phyloP scores from a whole-genome alignment of 92 coral and sea anemone genomes.

The Palythoa grandiflora region DNA sequence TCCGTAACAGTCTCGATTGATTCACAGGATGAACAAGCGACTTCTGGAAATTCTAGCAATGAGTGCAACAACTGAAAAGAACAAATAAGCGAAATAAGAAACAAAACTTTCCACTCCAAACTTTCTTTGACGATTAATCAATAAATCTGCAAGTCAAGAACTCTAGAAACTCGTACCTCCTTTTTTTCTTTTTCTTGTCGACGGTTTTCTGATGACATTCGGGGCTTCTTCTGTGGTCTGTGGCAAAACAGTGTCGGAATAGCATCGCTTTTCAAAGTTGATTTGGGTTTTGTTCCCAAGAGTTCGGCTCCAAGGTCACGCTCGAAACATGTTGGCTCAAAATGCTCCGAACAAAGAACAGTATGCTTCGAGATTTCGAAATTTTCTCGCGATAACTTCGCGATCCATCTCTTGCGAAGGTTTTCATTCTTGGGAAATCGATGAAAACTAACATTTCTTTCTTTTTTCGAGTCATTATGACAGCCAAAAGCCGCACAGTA shows the following conservation, averaged over 20 bases:
- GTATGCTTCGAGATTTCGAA: background rate
- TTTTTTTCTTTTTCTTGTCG: conserved; percentile 19
- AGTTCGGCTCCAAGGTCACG: conserved; percentile 46
- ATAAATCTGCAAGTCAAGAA: background rate
- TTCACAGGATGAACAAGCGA: background rate
- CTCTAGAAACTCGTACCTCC: conserved; percentile 24
- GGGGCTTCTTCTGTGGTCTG: conserved; percentile 31
- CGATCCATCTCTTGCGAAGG: background rate
- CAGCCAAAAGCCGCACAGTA: background rate
- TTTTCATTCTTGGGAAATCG: background rate
- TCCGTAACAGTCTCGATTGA: background rate
- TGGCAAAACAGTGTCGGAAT: conserved; percentile 33
- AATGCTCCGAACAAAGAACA: background rate
- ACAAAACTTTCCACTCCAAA: background rate
- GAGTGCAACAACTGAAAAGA: background rate
- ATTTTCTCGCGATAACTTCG: background rate
- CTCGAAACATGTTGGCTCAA: conserved; percentile 38
- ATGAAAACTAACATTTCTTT: background rate
- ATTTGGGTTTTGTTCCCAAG: conserved; percentile 2
- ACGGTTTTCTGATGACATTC: conserved; percentile 39
- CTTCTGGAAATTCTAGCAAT: background rate
- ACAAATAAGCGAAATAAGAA: background rate
- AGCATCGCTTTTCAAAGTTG: conserved; percentile 24
- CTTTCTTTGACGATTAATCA: background rate
- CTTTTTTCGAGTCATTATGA: too few species aligned